These are phyloP conservation scores for Sebastolobus alascanus DNA, from an alignment of 2,797 vertebrate species.

Conservation along the genomic window DNA sequence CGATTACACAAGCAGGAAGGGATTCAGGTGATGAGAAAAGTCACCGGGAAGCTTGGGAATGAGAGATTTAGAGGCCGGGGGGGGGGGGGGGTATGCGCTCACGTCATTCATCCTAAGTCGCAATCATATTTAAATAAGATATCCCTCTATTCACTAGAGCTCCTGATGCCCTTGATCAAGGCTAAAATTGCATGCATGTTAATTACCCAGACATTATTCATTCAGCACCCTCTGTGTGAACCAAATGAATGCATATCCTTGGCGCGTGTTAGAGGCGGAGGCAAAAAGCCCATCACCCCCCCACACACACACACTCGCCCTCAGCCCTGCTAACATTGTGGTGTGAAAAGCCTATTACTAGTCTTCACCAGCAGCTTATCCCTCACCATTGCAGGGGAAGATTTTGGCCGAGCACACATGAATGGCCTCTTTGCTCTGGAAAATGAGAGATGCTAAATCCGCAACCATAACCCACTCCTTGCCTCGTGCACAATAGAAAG, in stretches of 20 bases:
- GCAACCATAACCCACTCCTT: constrained; percentile 59
- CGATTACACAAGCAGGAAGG: constrained; percentile 42
- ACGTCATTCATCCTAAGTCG: constrained; percentile 39
- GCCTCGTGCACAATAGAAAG: constrained; percentile 47
- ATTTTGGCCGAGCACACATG: constrained; percentile 53
- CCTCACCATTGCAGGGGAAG: constrained; percentile 46
- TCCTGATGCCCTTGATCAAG: constrained; percentile 55
- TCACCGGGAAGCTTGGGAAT: constrained; percentile 25
- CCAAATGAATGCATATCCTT: constrained; percentile 55
- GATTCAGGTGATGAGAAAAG: constrained; percentile 53
- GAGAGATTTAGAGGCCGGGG: constrained; percentile 11
- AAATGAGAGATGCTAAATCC: constrained; percentile 68
- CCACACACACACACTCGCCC: not conserved
- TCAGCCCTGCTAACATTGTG: constrained; percentile 50
- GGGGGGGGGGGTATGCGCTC: not conserved
- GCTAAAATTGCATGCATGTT: constrained; percentile 49
- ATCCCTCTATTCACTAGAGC: constrained; percentile 33
- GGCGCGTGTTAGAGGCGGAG: constrained; percentile 31
- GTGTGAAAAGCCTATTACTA: constrained; percentile 69
- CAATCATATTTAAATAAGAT: constrained; percentile 43
- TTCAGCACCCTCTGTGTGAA: constrained; percentile 18
- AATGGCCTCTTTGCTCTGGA: constrained; percentile 55
- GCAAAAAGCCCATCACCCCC: constrained; percentile 21
- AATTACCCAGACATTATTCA: constrained; percentile 66
- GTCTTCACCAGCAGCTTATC: constrained; percentile 70